Conservation (phyloP, 2,797 vertebrate genomes). For the Diglossa cyanea region DNA sequence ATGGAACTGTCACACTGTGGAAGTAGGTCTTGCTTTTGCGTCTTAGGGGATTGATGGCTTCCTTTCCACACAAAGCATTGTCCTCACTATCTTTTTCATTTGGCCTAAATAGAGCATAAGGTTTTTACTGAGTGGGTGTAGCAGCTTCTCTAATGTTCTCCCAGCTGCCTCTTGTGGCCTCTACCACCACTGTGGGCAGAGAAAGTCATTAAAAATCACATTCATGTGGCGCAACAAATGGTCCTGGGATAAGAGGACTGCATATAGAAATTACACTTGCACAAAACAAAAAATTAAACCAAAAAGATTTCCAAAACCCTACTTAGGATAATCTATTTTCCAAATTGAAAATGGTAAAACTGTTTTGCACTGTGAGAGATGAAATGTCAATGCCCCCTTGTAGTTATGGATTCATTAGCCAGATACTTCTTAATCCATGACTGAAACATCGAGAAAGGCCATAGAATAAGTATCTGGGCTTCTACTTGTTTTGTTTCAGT, state of each 20-base stretch:
- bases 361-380: rapidly evolving
- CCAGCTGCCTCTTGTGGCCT: not conserved
- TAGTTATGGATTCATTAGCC: not conserved
- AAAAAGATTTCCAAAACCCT: rapidly evolving
- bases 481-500: not conserved
- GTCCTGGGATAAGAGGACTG: not conserved
- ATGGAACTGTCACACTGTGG: not conserved
- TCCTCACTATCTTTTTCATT: not conserved
- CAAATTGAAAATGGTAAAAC: not conserved
- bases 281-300: not conserved
- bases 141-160: not conserved
- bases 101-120: not conserved
- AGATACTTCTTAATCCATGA: not conserved
- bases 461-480: not conserved
- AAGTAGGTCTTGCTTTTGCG: not conserved
- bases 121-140: not conserved
- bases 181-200: not conserved
- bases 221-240: rapidly evolving
- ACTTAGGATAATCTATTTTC: not conserved
- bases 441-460: not conserved
- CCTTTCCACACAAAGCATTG: not conserved
- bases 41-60: not conserved
- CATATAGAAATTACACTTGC: not conserved
- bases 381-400: not conserved
- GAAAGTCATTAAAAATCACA: not conserved